Base-by-base conservation (phyloP, 2,797 vertebrate species). In the Synanceia verrucosa region DNA sequence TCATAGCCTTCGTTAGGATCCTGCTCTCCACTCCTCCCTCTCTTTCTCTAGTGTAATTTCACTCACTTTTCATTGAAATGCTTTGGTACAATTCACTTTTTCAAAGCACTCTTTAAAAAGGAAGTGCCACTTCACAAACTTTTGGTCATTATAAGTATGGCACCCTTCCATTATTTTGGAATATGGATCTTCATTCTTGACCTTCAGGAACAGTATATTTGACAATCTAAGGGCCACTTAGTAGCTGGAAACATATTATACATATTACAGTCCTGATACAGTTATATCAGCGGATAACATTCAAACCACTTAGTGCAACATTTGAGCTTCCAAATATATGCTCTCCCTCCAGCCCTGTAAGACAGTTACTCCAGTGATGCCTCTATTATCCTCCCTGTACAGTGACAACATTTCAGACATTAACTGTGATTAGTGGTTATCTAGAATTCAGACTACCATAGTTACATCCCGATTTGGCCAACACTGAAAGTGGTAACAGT, bases 1-100 rank as follows among this genome's bases (percentile, higher is more conserved):
- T 65, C 36, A 50, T 43, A 53, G 23, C 65, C 37, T 57, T 46
- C 23, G 52, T 61, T 51, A 60, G 18, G 44, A 56, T 33, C 41
- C 31, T n/a, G 19, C 41, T 24, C 29, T 66, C 48, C 4, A 18
- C 31, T 33, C 13, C 47, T 53, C 51, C 34, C 21, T 62, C 21
- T 63, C 52, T 48, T 50, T 53, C 46, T 69, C 28, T 26, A 19
- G 6, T 36, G 34, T 23, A 10, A 28, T 56, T 41, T 63, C 18
- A 61, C 7, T 36, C 23, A 46, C 14, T 28, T 66, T 34, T 46
- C 33, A 23, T 37, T 59, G 9, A 28, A 52, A 65, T 7, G 2
- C 28, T 44, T 59, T n/a, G 34, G 6, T 26, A 39, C 12, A 33
- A 19, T 36, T 62, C 18, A 43, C n/a, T 48, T 39, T 9, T 28